Base-by-base conservation (phyloP, 2,797 vertebrate genomes). In the Pampus argenteus region DNA sequence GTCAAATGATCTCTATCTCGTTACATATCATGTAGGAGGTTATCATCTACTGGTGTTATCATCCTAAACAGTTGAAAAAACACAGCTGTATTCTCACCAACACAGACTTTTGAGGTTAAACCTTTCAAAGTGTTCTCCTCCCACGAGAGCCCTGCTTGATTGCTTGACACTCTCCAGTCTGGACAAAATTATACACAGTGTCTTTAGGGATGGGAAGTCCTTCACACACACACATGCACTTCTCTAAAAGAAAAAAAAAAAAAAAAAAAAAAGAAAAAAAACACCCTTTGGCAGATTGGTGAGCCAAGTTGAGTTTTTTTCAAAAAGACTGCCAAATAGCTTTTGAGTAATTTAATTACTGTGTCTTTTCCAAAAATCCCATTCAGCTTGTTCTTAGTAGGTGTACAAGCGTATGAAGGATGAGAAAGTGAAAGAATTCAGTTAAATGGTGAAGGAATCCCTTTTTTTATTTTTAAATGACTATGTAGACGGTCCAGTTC, bases 321-420 rank as follows among this genome's bases (percentile, higher is more conserved):
- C 59, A 66, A 66, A 61, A 54, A 70, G 65, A 51, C 51, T 81
- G 85, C 82, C 83, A 88, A 88, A 83, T 71, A 66, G 76, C 78
- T 87, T 79, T 82, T 71, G 72, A 81, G 74, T 84, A 83, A 84
- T 86, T 91, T 52, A 86, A 82, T 87, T 87, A 73, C 80, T 79
- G 64, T 85, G 83, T 86, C 17, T 79, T 76, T 86, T 84, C 78
- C 74, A 81, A 78, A 76, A 79, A 82, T 73, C 50, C 80, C 60
- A 74, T 83, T 84, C 52, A 70, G 66, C 55, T 70, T 74, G 73
- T 67, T 71, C 38, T 64, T 67, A 83, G 66, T 76, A 31, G 59
- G 1, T 49, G 20, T 49, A 54, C 36, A 65, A 20, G 47, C 60
- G 70, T 59, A n/a, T 56, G 71, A 68, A 63, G 51, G 29, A 66